Evolutionary conservation across 2,797 vertebrate species (phyloP), one percentile per base, ranked within the genome.

Genomic region (Melanotaenia pygmaea): DNA sequence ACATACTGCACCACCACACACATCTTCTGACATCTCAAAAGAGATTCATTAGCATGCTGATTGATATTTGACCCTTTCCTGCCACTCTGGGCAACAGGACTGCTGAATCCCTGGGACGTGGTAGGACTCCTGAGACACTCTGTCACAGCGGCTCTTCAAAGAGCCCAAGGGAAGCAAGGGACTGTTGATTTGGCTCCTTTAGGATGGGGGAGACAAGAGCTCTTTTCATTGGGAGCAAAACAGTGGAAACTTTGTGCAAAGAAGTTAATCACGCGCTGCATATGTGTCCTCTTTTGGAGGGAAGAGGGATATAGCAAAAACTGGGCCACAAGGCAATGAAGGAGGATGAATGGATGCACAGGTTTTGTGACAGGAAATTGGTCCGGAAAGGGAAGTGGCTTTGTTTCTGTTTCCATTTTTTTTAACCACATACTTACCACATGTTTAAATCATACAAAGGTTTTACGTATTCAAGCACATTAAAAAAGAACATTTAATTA

Each of bases 231-330:
- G 59, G 76, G 40, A 61, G 45, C 64, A 78, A 91, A 88, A 94
- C 94, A 95, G 94, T 92, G 86, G 84, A 88, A 90, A 90, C 83
- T 88, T 87, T 95, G 93, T 95, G 83, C 77, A 54, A 68, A 85
- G 83, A 90, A 93, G 90, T 89, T 86, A 93, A 93, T 95, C 94
- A 95, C 81, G 89, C 70, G 84, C 90, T 84, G 77, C 78, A 77
- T 92, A 92, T 92, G 89, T 91, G 84, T 91, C 74, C 82, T 92
- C 78, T 83, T 89, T 85, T 79, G 65, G 74, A 51, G 35, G 57
- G 67, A 70, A 72, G 79, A 35, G 61, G 80, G 77, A 70, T 79
- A 73, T 45, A 74, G 75, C 76, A 76, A 70, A 80, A 56, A 79
- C 67, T 59, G 68, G 79, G 74, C 76, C 80, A 80, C 73, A 77